A percentile compares a stretch with the other conserved stretches of the same genome.
Evolutionary conservation across 2,888 invertebrate genomes (phyloP).

Genomic region (Ormyrus pomaceus): DNA sequence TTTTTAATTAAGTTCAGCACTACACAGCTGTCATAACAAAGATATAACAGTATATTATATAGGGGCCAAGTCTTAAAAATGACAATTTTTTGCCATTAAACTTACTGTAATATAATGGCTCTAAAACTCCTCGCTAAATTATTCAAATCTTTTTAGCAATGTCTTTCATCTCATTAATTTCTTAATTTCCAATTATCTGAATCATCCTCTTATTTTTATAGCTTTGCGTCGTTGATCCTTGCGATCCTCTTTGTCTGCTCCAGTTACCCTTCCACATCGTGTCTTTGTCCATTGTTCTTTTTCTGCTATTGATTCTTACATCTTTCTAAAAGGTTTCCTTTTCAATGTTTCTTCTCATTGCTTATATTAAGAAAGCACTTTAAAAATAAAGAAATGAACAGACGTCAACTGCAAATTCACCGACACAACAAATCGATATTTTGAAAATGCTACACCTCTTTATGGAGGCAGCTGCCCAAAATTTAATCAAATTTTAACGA

Average conservation of each 20-base stretch:
- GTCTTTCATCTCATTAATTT: not conserved
- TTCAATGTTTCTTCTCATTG: constrained; percentile 33
- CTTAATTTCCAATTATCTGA: constrained; percentile 25
- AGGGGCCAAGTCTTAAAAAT: not conserved
- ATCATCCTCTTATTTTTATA: constrained; percentile 14
- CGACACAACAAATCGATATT: not conserved
- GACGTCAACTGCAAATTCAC: constrained; percentile 9
- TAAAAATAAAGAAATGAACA: constrained; percentile 11
- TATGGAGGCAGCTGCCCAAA: too few relatives aligned
- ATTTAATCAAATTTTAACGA: not conserved
- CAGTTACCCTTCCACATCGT: constrained; percentile 31
- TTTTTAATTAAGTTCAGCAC: constrained; percentile 37
- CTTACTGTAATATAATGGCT: not conserved
- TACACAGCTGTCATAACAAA: constrained; percentile 12
- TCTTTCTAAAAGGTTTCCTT: constrained; percentile 30
- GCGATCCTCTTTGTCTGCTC: constrained; percentile 14
- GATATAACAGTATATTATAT: not conserved
- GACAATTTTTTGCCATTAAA: constrained; percentile 11
- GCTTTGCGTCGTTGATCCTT: constrained; percentile 22
- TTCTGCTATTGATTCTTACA: constrained; percentile 25
- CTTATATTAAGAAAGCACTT: constrained; percentile 20
- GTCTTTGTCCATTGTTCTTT: constrained; percentile 18
- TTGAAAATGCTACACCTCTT: not conserved
- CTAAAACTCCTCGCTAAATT: not conserved
- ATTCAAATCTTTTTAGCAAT: constrained; percentile 4